Percentiles rank a stretch among this genome's conserved stretches.
Conservation (phyloP, 2,797 vertebrate species). For the Sebastes melanostomus region DNA sequence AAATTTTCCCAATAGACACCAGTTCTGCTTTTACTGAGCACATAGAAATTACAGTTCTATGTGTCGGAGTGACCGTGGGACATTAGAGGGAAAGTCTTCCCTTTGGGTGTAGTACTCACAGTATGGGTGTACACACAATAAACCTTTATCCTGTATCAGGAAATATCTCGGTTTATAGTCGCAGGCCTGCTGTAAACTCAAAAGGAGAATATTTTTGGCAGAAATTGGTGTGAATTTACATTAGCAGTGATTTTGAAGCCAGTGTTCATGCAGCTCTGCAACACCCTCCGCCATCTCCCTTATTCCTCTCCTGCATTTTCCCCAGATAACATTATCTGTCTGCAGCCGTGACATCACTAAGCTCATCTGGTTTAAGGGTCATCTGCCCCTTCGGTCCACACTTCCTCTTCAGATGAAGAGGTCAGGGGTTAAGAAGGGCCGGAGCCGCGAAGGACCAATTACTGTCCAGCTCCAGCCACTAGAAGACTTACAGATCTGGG, state of each 20-base stretch:
- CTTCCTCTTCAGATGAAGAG: constrained; percentile 66
- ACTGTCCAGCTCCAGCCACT: constrained; percentile 57
- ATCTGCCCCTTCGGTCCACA: constrained; percentile 40
- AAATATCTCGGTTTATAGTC: constrained; percentile 29
- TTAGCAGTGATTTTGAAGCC: constrained; percentile 40
- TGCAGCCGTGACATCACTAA: constrained; percentile 58
- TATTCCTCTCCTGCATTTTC: constrained; percentile 19
- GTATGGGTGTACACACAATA: constrained; percentile 33
- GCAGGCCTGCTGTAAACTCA: constrained; percentile 45
- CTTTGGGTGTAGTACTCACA: constrained; percentile 42
- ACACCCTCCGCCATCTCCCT: constrained; percentile 10
- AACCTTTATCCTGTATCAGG: neutral
- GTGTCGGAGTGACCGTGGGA: neutral
- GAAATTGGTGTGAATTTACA: constrained; percentile 56
- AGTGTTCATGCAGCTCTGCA: constrained; percentile 18
- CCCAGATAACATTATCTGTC: constrained; percentile 40
- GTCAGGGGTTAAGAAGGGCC: constrained; percentile 73
- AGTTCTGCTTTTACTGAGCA: constrained; percentile 23
- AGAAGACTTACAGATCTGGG: constrained; percentile 49
- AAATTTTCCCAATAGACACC: constrained; percentile 38
- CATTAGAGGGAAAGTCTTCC: constrained; percentile 28
- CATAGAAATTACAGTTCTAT: constrained; percentile 6
- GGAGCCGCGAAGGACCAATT: constrained; percentile 76
- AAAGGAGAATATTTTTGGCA: constrained; percentile 40
- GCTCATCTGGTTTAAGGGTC: constrained; percentile 57